These are phyloP conservation scores for Phrynosoma blainvillii DNA, from an alignment of 2,113 vertebrate species.

Conservation along the genomic window DNA sequence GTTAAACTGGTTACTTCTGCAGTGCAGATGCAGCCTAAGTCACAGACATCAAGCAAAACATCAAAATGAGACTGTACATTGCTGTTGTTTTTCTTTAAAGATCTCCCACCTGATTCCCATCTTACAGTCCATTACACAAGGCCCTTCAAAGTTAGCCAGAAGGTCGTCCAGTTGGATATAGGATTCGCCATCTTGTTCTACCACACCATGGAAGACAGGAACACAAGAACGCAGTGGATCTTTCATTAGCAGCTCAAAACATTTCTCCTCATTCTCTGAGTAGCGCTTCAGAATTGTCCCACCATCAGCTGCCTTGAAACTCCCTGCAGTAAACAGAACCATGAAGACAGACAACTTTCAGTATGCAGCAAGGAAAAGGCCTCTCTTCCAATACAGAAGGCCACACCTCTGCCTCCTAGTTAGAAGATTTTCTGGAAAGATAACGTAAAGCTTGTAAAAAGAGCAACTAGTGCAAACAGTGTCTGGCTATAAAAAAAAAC, in stretches of 20 bases:
- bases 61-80: conserved; percentile 17
- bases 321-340: conserved; percentile 77
- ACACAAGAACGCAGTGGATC: conserved; percentile 85
- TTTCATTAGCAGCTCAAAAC: conserved; percentile 85
- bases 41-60: background rate
- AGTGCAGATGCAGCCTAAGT: no score
- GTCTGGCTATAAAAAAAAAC: background rate
- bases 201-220: conserved; percentile 88
- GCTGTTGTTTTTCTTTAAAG: conserved; percentile 1
- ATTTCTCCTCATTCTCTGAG: conserved; percentile 90
- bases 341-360: background rate
- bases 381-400: conserved; percentile 7
- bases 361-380: conserved; percentile 12
- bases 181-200: conserved; percentile 90
- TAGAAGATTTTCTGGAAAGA: conserved; percentile 31
- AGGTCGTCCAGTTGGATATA: conserved; percentile 94
- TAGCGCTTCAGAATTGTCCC: conserved; percentile 95
- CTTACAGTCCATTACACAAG: conserved; percentile 98
- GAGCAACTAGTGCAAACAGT: conserved; percentile 29
- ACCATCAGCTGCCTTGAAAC: conserved; percentile 92
- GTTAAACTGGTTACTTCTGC: no score
- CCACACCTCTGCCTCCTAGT: conserved; percentile 17
- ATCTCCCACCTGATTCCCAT: conserved; percentile 91
- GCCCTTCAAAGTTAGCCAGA: conserved; percentile 87
- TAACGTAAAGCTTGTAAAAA: conserved; percentile 15